Evolutionary conservation across 2,797 vertebrate species (phyloP), one percentile per base, ranked within the genome.

Genomic region (Eulemur albifrons): DNA sequence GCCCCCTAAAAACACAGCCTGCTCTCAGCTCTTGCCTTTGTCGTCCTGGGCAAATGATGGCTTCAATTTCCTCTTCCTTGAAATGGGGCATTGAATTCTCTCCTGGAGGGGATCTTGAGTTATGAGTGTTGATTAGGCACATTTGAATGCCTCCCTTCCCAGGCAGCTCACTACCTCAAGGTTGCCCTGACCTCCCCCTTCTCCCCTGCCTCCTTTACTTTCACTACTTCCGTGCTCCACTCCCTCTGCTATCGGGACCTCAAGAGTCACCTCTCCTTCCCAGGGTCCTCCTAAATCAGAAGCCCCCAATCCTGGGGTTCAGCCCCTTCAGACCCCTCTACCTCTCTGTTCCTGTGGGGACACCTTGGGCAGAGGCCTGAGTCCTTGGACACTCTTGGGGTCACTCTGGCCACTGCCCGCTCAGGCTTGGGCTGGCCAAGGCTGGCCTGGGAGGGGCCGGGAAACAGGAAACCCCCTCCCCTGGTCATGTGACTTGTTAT

Each of bases 381-480:
- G 61, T 59, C 32, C 25, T 61, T 45, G 61, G 67, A 61, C n/a
- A 43, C 27, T 77, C 70, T 73, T 77, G 40, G 88, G 88, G 88
- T 92, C 90, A 90, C 57, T 40, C 65, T 54, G 89, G 57, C 77
- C 50, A 77, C 89, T 84, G 95, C 32, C 52, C 0, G 4, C 54
- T 88, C 45, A 88, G 67, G 43, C 52, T 50, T 23, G 35, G 9
- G n/a, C 92, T 73, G 88, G 73, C 79, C 90, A 45, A 48, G 75
- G n/a, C 88, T 83, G 85, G 90, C 52, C 67, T 45, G 88, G 97
- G 97, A 96, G 94, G 83, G 83, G 65, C 70, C 7, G 0, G 90
- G 90, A 96, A 97, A 93, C 97, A 97, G 97, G 97, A 97, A 97
- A 81, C 88, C 81, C 92, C 59, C 93, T 76, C 25, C 79, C 94